phyloP scores from a whole-genome alignment of 2,888 invertebrate genomes.

The Orgyia antiqua region DNA sequence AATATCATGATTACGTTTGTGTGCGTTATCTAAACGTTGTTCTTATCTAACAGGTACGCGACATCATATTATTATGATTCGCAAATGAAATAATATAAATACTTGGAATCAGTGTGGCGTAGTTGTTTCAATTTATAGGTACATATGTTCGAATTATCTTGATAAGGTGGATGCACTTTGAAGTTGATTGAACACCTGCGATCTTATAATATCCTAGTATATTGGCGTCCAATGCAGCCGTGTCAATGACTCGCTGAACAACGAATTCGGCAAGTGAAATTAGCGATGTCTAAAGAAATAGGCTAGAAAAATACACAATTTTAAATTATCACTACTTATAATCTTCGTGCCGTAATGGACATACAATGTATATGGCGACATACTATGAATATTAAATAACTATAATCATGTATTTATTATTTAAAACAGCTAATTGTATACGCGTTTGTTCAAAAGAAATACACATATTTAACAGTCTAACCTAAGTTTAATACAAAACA shows the following conservation, averaged over 20 bases:
- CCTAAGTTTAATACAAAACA: no score
- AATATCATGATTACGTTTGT: constrained; percentile 28
- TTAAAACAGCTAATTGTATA: constrained; percentile 1
- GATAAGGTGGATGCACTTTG: constrained; percentile 64
- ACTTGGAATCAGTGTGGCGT: constrained; percentile 12
- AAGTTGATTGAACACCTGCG: constrained; percentile 62
- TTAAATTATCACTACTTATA: constrained; percentile 13
- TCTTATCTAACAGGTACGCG: constrained; percentile 26
- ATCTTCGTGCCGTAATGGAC: constrained; percentile 13
- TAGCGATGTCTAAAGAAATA: constrained; percentile 25
- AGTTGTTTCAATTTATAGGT: constrained; percentile 19
- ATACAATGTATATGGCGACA: constrained; percentile 12
- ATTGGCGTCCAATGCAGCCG: constrained; percentile 55
- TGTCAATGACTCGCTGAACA: constrained; percentile 73
- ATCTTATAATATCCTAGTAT: constrained; percentile 66
- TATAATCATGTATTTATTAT: constrained; percentile 6
- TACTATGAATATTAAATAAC: constrained; percentile 10
- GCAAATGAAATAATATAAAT: constrained; percentile 5
- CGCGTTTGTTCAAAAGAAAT: no score
- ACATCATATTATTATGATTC: constrained; percentile 3
- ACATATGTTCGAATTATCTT: constrained; percentile 25
- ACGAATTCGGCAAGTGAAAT: constrained; percentile 44
- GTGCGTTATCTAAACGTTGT: constrained; percentile 42
- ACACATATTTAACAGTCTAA: no score
- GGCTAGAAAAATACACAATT: constrained; percentile 20